These are phyloP conservation scores for Drosophila chauvacae DNA, from an alignment of 1,140 invertebrate species.

Conservation along the genomic window DNA sequence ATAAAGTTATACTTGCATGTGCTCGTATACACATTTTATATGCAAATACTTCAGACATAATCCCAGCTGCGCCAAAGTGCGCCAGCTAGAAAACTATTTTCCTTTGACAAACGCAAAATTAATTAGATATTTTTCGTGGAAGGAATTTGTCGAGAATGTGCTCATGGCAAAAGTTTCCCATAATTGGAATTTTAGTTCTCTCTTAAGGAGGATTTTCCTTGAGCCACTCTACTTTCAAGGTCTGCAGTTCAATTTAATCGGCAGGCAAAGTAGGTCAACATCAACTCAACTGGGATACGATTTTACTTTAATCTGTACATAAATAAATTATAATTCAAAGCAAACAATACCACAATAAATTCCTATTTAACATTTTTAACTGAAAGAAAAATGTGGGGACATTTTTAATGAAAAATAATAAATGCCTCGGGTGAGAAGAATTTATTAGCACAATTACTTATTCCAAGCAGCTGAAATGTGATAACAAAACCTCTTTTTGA, in stretches of 20 bases:
- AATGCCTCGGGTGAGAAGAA: slow-evolving; percentile 1
- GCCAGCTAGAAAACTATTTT: slow-evolving; percentile 45
- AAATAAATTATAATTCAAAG: not conserved
- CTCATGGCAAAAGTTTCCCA: slow-evolving; percentile 4
- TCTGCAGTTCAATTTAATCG: slow-evolving; percentile 2
- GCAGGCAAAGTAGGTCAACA: not conserved
- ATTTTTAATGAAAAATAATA: slow-evolving; percentile 1
- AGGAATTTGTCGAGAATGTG: slow-evolving; percentile 25
- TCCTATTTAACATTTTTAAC: not conserved
- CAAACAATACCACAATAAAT: not conserved
- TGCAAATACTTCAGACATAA: slow-evolving; percentile 30
- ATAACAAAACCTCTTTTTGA: slow-evolving; percentile 6
- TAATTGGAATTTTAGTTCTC: slow-evolving; percentile 22
- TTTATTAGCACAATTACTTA: not conserved
- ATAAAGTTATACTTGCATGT: slow-evolving; percentile 7
- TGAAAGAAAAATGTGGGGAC: not conserved
- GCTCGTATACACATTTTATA: slow-evolving; percentile 6
- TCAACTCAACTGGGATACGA: not conserved
- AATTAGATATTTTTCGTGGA: slow-evolving; percentile 54
- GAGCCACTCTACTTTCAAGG: not conserved
- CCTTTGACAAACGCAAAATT: slow-evolving; percentile 58
- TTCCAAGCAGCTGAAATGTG: slow-evolving; percentile 1
- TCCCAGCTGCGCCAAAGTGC: slow-evolving; percentile 27
- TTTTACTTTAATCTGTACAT: not conserved
- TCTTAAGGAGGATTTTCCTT: not conserved